Conservation (phyloP, 2,888 invertebrate species). For the Lamproptera curius region DNA sequence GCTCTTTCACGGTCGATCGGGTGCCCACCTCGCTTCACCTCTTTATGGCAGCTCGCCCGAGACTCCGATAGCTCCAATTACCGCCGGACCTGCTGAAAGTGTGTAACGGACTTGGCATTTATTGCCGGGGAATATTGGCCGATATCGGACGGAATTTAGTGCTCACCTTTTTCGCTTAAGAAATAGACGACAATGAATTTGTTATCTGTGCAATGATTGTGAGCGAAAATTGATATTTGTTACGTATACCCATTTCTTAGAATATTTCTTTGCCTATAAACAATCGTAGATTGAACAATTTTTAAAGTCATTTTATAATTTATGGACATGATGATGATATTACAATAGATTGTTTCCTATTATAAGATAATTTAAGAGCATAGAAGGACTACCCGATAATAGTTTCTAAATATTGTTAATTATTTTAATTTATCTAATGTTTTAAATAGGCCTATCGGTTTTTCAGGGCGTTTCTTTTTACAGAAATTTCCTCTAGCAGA, state of each 20-base stretch:
- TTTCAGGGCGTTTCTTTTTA: no score
- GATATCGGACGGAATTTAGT: slow-evolving; percentile 8
- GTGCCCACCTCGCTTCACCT: slow-evolving; percentile 61
- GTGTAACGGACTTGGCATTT: slow-evolving; percentile 34
- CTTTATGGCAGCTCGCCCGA: slow-evolving; percentile 56
- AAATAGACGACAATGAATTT: slow-evolving; percentile 22
- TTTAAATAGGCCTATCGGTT: no score
- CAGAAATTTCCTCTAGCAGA: no score
- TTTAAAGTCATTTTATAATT: not conserved
- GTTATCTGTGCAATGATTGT: no score
- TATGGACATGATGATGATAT: not conserved
- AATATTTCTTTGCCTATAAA: not conserved
- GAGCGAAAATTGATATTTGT: slow-evolving; percentile 1
- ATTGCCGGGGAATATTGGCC: slow-evolving; percentile 14
- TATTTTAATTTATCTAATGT: no score
- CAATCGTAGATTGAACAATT: not conserved
- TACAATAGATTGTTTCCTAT: not conserved
- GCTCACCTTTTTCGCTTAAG: not conserved
- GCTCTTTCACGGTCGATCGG: slow-evolving; percentile 45
- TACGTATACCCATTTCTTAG: not conserved
- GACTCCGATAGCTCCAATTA: slow-evolving; percentile 69
- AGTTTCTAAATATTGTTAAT: no score
- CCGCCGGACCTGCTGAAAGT: slow-evolving; percentile 33
- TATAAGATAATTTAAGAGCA: no score
- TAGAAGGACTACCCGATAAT: no score